Evolutionary conservation across 2,113 vertebrate genomes (phyloP).

Genomic region (Alouatta palliata): DNA sequence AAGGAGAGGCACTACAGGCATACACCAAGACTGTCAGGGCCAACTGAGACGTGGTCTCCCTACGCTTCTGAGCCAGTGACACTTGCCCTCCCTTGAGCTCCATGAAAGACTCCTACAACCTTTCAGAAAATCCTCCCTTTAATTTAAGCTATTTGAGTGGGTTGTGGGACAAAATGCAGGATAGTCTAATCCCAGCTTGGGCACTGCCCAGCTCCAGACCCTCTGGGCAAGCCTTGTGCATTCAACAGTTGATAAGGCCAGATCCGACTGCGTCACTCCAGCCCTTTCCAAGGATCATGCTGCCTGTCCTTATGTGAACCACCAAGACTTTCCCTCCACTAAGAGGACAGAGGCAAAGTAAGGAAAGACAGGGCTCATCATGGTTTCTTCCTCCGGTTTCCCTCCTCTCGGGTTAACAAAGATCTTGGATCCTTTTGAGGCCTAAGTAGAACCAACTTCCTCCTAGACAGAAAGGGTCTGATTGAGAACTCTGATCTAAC

Average conservation of each 20-base stretch:
- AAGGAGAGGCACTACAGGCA: too few relatives aligned
- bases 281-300: background rate
- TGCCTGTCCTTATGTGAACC: background rate
- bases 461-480: background rate
- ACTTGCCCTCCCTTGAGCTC: background rate
- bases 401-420: background rate
- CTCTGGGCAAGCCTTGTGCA: background rate
- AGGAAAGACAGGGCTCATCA: background rate
- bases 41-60: rapidly evolving
- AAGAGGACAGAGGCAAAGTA: background rate
- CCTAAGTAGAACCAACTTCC: background rate
- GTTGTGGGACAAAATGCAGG: rapidly evolving
- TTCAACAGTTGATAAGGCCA: background rate
- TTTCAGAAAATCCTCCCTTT: background rate
- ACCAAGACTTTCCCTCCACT: background rate
- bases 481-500: background rate
- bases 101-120: background rate
- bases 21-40: background rate
- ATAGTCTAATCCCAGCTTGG: background rate
- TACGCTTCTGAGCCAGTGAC: rapidly evolving
- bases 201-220: background rate
- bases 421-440: background rate
- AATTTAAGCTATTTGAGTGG: background rate
- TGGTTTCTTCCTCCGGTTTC: background rate
- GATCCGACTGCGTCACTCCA: background rate